Percentiles rank a stretch among this genome's conserved stretches.
Evolutionary conservation across 1,140 invertebrate species (phyloP).

Genomic region (Dryas iulia): DNA sequence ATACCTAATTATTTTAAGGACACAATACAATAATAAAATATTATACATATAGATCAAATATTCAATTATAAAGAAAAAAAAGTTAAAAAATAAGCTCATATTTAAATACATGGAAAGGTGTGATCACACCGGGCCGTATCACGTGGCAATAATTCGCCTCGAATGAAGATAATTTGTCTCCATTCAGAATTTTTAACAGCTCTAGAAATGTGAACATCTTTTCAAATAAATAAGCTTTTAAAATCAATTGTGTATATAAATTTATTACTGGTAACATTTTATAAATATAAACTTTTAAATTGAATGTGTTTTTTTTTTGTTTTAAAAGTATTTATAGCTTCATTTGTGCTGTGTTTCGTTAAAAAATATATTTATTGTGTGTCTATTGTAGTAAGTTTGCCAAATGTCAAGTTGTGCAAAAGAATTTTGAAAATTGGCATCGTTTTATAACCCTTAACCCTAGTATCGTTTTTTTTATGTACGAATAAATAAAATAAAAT

Average conservation of each 20-base stretch:
- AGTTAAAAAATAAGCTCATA: not conserved
- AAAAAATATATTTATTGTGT: not conserved
- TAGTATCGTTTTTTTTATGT: too few species aligned
- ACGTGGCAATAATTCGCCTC: not conserved
- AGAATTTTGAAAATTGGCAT: too few species aligned
- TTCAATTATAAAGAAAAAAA: not conserved
- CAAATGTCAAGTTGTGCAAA: too few species aligned
- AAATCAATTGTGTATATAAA: not conserved
- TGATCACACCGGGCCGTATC: slow-evolving; percentile 11
- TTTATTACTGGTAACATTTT: not conserved
- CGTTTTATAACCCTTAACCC: too few species aligned
- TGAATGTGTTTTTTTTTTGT: not conserved
- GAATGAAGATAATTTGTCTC: slow-evolving; percentile 22
- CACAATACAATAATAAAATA: not conserved
- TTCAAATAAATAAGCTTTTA: not conserved
- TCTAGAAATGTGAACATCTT: not conserved
- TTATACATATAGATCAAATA: not conserved
- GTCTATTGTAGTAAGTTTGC: not conserved
- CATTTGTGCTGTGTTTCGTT: not conserved
- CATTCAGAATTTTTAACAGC: slow-evolving; percentile 12
- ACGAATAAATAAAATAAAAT: too few species aligned
- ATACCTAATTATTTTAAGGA: not conserved
- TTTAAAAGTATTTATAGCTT: not conserved
- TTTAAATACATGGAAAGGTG: slow-evolving; percentile 16
- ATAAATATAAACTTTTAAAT: not conserved